Evolutionary conservation across 2,888 invertebrate species (phyloP).

Genomic region (Gortyna flavago): DNA sequence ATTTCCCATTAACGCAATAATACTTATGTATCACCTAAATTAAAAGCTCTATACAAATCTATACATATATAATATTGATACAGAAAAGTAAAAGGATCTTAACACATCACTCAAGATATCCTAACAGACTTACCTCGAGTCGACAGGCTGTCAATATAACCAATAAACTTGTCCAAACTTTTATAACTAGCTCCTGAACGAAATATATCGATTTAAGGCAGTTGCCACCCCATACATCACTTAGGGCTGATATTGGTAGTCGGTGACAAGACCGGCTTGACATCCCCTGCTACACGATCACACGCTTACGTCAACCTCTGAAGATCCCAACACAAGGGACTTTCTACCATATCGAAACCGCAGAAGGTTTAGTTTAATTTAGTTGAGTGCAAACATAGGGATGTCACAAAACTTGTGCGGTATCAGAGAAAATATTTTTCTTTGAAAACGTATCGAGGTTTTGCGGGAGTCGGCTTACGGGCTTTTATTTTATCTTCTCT

Average conservation of each 20-base stretch:
- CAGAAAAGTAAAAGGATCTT: conserved; percentile 35
- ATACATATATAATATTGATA: not conserved
- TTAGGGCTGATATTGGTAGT: conserved; percentile 88
- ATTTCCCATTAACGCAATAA: not conserved
- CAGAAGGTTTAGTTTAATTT: conserved; percentile 55
- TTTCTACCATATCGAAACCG: conserved; percentile 62
- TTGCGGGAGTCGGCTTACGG: conserved; percentile 79
- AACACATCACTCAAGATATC: conserved; percentile 18
- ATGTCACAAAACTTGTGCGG: conserved; percentile 79
- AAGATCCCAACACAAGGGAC: conserved; percentile 20
- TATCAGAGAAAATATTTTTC: conserved; percentile 84
- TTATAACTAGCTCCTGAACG: conserved; percentile 85
- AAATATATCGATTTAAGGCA: conserved; percentile 88
- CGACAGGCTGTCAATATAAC: conserved; percentile 85
- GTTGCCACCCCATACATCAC: conserved; percentile 87
- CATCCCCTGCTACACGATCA: conserved; percentile 76
- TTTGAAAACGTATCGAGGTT: conserved; percentile 84
- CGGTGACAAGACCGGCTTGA: conserved; percentile 83
- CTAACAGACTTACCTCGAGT: conserved; percentile 69
- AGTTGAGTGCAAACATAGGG: conserved; percentile 59
- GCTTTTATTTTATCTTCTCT: conserved; percentile 79
- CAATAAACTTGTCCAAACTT: conserved; percentile 85
- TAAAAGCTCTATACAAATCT: not conserved
- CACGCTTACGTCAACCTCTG: conserved; percentile 56
- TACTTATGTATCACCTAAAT: not conserved